Evolutionary conservation across 2,888 invertebrate genomes (phyloP), one percentile per base, ranked within the genome.

Genomic region (Dynastes hyllus): DNA sequence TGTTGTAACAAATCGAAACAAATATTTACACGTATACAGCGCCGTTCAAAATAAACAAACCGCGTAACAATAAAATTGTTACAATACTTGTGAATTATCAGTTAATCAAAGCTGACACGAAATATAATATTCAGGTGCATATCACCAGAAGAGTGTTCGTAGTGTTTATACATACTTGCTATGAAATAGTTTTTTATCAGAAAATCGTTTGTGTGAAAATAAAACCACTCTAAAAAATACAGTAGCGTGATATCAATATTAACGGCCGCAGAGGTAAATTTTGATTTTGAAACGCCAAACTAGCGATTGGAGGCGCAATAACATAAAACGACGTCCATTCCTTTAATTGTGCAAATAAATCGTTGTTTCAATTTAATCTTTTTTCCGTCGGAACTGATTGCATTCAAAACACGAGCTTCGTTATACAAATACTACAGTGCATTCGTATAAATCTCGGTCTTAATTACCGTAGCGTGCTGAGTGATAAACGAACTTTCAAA

Each of bases 401-500:
- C 67, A 67, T 50, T 45, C 27, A 8, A 67, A 27, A 45, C 50
- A 67, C 11, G 2, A 50, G 13, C 45, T 16, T 11, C 9, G 16
- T 27, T 67, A 45, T 67, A 50, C 29, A 65, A 65, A 32, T 67
- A 3, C 22, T 67, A 9, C 67, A 67, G 22, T 67, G 50, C 67
- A 67, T 67, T 67, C 45, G 45, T 22, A 67, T 67, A 67, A 50
- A 67, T 67, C 67, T 45, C 6, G 45, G 8, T 37, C 65, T 65
- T 67, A 67, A 67, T 67, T 67, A 67, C 67, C 16, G 9, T 67
- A n/a, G 45, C 67, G 67, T 67, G 67, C 67, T 45, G 67, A 67
- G 67, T 67, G 67, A 67, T 67, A 67, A 67, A 67, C 67, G 45
- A 67, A 67, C 67, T 16, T 67, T 67, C 50, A 45, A 67, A 67